These are phyloP conservation scores for Delphinus delphis DNA, from an alignment of 2,113 vertebrate genomes.

Conservation along the genomic window DNA sequence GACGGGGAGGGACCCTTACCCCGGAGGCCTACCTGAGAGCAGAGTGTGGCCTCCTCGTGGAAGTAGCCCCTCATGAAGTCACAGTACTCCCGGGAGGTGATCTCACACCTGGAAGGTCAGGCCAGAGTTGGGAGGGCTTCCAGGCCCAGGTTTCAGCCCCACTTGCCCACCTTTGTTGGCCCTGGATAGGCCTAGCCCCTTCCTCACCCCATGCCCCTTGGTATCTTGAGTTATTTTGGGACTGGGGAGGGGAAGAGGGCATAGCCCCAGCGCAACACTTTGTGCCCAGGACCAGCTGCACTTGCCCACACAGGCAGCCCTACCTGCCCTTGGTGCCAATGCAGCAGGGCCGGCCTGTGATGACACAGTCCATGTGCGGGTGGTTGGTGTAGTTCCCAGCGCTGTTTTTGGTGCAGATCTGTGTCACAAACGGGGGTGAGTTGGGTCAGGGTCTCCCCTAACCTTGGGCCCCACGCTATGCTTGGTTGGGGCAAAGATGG, in stretches of 20 bases:
- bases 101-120: conserved; percentile 91
- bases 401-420: conserved; percentile 97
- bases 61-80: conserved; percentile 98
- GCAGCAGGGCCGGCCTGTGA: conserved; percentile 97
- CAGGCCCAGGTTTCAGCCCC: neutral
- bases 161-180: neutral
- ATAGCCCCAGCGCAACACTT: fast-evolving
- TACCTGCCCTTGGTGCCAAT: conserved; percentile 99
- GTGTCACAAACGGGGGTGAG: conserved; percentile 43
- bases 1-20: neutral
- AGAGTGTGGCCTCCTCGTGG: conserved; percentile 97
- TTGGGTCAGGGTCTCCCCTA: neutral
- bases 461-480: neutral
- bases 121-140: neutral
- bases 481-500: neutral
- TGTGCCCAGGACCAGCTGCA: neutral
- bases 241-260: neutral
- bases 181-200: neutral
- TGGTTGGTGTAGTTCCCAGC: conserved; percentile 97
- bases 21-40: conserved; percentile 90
- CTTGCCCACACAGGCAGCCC: neutral
- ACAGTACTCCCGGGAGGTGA: conserved; percentile 98
- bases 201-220: neutral
- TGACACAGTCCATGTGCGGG: conserved; percentile 96
- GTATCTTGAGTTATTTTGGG: neutral